Percentiles rank a stretch among this genome's conserved stretches.
Conservation (phyloP, 2,888 invertebrate species). For the Dilophus febrilis region DNA sequence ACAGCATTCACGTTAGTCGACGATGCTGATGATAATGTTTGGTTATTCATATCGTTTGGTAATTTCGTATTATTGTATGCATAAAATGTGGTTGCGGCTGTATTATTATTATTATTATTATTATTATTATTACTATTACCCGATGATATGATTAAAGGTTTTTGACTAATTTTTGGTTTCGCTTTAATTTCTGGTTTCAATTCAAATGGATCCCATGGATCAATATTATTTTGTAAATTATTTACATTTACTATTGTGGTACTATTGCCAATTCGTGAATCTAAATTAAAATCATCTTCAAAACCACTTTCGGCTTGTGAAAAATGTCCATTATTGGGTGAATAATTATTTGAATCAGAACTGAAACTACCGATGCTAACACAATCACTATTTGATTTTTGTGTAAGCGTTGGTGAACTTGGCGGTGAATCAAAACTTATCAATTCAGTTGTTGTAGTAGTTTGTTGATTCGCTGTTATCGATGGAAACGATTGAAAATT, state of each 20-base stretch:
- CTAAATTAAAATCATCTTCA: slow-evolving; percentile 59
- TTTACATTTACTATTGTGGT: background rate
- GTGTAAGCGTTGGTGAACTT: slow-evolving; percentile 56
- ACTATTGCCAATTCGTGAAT: background rate
- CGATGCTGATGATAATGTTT: slow-evolving; percentile 27
- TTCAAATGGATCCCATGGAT: slow-evolving; percentile 43
- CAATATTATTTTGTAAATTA: background rate
- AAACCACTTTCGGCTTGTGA: slow-evolving; percentile 65
- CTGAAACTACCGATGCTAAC: slow-evolving; percentile 60
- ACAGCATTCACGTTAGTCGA: slow-evolving; percentile 16
- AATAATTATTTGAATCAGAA: slow-evolving; percentile 50
- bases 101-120: no score
- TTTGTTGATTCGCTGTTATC: background rate
- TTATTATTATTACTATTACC: no score
- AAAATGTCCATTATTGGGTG: slow-evolving; percentile 38
- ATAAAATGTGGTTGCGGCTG: no score
- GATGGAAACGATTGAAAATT: background rate
- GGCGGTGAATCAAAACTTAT: slow-evolving; percentile 58
- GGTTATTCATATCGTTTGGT: no score
- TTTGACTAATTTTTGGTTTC: no score
- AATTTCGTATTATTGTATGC: no score
- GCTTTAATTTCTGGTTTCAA: slow-evolving; percentile 15
- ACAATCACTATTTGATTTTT: slow-evolving; percentile 56
- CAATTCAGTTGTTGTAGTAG: slow-evolving; percentile 18
- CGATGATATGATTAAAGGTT: no score